phyloP scores from a whole-genome alignment of 1,140 invertebrate genomes.

The Lepidotrigona ventralis region DNA sequence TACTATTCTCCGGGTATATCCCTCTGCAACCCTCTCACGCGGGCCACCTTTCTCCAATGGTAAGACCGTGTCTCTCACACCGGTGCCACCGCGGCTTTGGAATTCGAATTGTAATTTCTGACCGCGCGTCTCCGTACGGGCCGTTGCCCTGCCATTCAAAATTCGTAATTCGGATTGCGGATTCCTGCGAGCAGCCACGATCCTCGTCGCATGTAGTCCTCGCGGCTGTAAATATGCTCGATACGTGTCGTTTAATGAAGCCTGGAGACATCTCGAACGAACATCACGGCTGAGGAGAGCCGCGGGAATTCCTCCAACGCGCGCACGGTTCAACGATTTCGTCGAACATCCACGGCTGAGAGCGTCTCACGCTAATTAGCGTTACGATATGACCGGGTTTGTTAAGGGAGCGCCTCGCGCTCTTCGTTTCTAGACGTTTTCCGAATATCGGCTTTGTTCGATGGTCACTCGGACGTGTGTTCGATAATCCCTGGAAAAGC shows the following conservation, averaged over 20 bases:
- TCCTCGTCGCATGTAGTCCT: background rate
- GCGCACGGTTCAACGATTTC: background rate
- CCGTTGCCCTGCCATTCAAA: slow-evolving; percentile 60
- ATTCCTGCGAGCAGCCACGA: slow-evolving; percentile 24
- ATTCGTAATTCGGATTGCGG: slow-evolving; percentile 63
- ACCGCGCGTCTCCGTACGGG: slow-evolving; percentile 65
- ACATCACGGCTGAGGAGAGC: background rate
- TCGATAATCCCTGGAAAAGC: background rate
- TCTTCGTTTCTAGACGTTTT: background rate
- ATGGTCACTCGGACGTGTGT: background rate
- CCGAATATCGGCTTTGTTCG: background rate
- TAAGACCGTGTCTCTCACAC: slow-evolving; percentile 22
- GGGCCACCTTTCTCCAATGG: slow-evolving; percentile 13
- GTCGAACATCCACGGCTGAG: background rate
- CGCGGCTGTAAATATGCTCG: slow-evolving; percentile 27
- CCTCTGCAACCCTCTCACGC: background rate
- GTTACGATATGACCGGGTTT: background rate
- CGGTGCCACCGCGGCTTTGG: slow-evolving; percentile 48
- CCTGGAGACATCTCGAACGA: background rate
- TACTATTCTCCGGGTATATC: slow-evolving; percentile 24
- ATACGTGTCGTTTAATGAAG: slow-evolving; percentile 45
- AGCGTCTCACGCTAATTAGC: background rate
- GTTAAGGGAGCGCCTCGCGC: background rate
- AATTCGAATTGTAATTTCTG: slow-evolving; percentile 76
- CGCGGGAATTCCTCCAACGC: background rate